Percentiles rank a stretch among this genome's conserved stretches.
Evolutionary conservation across 2,888 invertebrate genomes (phyloP).

Genomic region (Netelia inedita): DNA sequence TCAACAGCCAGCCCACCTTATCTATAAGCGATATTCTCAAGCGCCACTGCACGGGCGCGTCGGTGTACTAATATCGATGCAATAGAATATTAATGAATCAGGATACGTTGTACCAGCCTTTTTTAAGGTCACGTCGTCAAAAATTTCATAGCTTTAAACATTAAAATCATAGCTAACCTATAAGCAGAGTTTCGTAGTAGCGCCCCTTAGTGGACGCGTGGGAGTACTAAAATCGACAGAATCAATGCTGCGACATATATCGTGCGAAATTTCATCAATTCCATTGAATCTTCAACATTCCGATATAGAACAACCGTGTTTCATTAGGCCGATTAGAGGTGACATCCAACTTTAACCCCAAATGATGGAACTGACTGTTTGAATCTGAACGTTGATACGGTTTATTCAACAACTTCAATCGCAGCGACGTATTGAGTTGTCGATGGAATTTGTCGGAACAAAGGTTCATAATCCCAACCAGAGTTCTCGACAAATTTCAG

Average conservation of each 20-base stretch:
- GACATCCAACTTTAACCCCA: background rate
- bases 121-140: no score
- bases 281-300: background rate
- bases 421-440: background rate
- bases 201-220: no score
- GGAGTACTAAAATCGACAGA: no score
- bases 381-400: background rate
- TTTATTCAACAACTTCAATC: background rate
- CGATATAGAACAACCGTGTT: background rate
- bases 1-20: background rate
- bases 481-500: slow-evolving; percentile 12
- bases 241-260: no score
- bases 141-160: no score
- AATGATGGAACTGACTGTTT: background rate
- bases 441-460: background rate
- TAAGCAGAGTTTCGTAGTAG: no score
- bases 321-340: background rate
- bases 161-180: no score
- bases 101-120: no score
- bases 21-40: background rate
- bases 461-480: background rate
- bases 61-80: background rate
- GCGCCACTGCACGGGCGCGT: slow-evolving; percentile 17
- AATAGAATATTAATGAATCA: background rate
- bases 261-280: background rate